These are phyloP conservation scores for Mesorhabditis sp. DNA, from an alignment of 2,888 invertebrate species.

Conservation along the genomic window DNA sequence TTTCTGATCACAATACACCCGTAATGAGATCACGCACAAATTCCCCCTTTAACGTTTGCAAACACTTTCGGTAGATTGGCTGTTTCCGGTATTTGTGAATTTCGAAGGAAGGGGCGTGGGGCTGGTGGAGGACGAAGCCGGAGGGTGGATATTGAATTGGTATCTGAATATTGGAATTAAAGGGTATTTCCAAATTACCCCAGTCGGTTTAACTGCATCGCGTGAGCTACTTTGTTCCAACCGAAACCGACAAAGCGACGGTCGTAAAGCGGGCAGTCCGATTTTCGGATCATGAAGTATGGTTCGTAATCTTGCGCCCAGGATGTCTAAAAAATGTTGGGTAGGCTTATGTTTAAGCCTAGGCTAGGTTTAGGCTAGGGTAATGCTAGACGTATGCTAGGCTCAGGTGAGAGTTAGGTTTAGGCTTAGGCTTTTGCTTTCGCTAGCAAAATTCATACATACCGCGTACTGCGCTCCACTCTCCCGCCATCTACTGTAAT, in stretches of 20 bases:
- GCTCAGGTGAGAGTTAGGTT: too few relatives aligned
- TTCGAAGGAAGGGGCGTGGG: neutral
- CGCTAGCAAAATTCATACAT: too few relatives aligned
- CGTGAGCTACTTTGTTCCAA: conserved; percentile 75
- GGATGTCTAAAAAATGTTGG: conserved; percentile 68
- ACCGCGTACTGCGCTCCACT: neutral
- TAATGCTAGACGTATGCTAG: too few relatives aligned
- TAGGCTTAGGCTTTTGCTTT: too few relatives aligned
- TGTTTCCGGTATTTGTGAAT: neutral
- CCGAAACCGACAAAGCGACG: conserved; percentile 84
- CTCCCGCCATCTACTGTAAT: neutral
- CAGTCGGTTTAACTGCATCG: conserved; percentile 75
- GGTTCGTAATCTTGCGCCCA: conserved; percentile 89
- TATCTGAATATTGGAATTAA: neutral
- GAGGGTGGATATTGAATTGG: neutral
- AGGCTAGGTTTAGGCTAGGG: too few relatives aligned
- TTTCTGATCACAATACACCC: neutral
- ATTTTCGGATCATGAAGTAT: conserved; percentile 73
- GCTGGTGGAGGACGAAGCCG: neutral
- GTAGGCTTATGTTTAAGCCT: too few relatives aligned
- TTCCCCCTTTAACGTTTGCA: neutral
- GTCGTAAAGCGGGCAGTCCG: conserved; percentile 73
- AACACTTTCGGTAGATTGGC: neutral
- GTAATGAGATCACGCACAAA: conserved; percentile 6
- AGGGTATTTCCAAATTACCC: conserved; percentile 60